Evolutionary conservation across 2,888 invertebrate species (phyloP).

Genomic region (Antheraea assamensis): DNA sequence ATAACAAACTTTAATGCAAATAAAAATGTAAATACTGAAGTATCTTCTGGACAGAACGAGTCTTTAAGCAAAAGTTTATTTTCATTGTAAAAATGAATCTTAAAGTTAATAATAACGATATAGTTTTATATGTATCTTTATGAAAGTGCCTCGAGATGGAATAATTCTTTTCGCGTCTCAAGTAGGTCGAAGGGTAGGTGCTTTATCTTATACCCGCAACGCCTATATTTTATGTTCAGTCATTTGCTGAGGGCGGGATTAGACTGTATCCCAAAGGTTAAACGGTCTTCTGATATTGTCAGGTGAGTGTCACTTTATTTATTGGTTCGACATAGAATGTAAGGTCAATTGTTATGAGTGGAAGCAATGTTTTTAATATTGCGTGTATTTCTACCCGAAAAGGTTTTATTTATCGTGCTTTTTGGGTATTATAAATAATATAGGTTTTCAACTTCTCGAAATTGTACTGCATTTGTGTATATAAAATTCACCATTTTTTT

Average conservation of each 20-base stretch:
- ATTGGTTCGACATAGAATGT: constrained; percentile 6
- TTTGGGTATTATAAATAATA: no score
- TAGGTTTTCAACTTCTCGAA: no score
- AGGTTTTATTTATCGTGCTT: no score
- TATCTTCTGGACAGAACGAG: no score
- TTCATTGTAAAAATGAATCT: no score
- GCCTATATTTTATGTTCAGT: constrained; percentile 19
- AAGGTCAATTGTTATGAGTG: not conserved
- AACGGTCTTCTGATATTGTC: constrained; percentile 24
- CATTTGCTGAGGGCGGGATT: constrained; percentile 25
- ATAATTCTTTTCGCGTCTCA: constrained; percentile 10
- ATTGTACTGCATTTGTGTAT: no score
- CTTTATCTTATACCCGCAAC: constrained; percentile 17
- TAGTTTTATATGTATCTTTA: not conserved
- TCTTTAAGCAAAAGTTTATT: no score
- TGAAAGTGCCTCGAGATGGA: constrained; percentile 2
- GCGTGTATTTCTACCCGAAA: not conserved
- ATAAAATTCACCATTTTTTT: no score
- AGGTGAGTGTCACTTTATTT: constrained; percentile 18
- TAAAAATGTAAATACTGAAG: no score
- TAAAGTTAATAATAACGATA: no score
- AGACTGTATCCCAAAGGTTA: constrained; percentile 27
- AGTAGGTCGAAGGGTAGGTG: constrained; percentile 14
- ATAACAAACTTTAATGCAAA: no score
- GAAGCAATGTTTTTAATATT: not conserved